phyloP scores from a whole-genome alignment of 2,113 vertebrate genomes.

The Thryonomys swinderianus region DNA sequence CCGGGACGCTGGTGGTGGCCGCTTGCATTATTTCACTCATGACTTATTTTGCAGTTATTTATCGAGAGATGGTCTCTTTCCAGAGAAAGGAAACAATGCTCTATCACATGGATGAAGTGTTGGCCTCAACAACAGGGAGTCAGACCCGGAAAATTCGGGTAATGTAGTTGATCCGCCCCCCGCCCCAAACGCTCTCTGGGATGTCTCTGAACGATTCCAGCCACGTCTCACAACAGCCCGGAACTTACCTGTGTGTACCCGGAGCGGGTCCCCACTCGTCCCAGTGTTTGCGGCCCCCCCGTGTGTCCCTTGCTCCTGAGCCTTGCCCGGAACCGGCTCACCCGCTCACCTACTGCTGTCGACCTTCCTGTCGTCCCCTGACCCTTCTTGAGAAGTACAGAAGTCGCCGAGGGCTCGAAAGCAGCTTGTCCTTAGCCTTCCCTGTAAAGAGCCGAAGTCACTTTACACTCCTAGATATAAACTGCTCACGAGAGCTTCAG shows the following conservation, averaged over 20 bases:
- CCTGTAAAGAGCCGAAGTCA: background rate
- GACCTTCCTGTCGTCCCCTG: background rate
- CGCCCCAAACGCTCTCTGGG: background rate
- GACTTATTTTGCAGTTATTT: constrained; percentile 10
- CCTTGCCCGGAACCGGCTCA: background rate
- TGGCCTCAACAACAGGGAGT: background rate
- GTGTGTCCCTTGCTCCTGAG: background rate
- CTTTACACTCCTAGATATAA: background rate
- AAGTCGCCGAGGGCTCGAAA: background rate
- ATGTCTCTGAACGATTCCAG: background rate
- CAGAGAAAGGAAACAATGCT: constrained; percentile 27
- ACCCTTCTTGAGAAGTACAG: background rate
- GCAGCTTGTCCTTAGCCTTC: background rate
- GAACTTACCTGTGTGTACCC: background rate
- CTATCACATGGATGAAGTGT: constrained; percentile 13
- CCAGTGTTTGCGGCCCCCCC: background rate
- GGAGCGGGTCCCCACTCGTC: background rate
- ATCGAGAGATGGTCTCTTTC: constrained; percentile 2
- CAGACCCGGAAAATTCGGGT: background rate
- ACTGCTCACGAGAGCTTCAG: background rate
- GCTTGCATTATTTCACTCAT: background rate
- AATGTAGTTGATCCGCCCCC: background rate
- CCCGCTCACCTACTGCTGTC: background rate
- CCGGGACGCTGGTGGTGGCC: background rate
- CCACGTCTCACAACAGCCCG: background rate